Evolutionary conservation across 2,797 vertebrate species (phyloP).

Genomic region (Rhinoraja longicauda): DNA sequence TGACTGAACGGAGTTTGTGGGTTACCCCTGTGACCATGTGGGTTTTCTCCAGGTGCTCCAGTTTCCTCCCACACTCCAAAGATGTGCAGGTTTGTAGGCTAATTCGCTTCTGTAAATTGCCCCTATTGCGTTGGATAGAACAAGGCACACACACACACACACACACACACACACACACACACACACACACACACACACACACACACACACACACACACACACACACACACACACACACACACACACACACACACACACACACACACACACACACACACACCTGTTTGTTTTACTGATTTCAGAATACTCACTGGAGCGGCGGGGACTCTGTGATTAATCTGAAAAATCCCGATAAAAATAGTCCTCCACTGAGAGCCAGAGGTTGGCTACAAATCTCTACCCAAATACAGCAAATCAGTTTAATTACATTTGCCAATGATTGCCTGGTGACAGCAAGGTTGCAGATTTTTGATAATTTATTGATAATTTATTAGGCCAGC

Average conservation of each 20-base stretch:
- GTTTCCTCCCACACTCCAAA: too few relatives aligned
- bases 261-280: not conserved
- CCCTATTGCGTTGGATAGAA: too few relatives aligned
- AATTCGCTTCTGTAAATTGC: too few relatives aligned
- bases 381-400: not conserved
- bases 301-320: not conserved
- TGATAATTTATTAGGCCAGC: not conserved
- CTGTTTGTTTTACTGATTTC: not conserved
- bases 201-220: not conserved
- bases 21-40: too few relatives aligned
- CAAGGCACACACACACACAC: not conserved
- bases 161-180: not conserved
- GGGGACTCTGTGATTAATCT: not conserved
- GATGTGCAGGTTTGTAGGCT: too few relatives aligned
- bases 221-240: not conserved
- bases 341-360: not conserved
- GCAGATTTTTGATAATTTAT: conserved; percentile 26
- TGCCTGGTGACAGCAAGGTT: conserved; percentile 19
- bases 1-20: too few relatives aligned
- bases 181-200: not conserved
- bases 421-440: conserved; percentile 10
- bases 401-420: not conserved
- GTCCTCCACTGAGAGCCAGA: too few relatives aligned
- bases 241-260: not conserved
- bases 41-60: too few relatives aligned